Base-by-base conservation (phyloP, 2,888 invertebrate species). In the Dexiosoma caninum region DNA sequence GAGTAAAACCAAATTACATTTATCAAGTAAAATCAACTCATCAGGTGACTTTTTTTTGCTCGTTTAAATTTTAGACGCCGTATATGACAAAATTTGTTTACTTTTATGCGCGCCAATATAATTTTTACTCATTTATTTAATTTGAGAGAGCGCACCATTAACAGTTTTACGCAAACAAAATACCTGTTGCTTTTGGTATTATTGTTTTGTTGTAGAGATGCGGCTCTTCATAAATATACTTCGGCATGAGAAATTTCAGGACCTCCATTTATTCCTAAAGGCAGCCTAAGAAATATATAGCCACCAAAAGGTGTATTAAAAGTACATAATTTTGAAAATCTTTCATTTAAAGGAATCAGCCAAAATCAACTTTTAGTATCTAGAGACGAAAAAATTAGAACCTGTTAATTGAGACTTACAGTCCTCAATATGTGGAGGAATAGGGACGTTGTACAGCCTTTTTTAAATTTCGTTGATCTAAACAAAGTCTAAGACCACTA, bases 271-370 rank as follows among this genome's bases (percentile, higher is more conserved):
- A 83, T 82, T 7, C 81, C 81, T 44, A 82, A 82, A 19, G 83
- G 82, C 14, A 83, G 35, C 10, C 77, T 62, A 12, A 80, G 49
- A 76, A 84, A 84, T 10, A 71, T 14, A 49, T 76, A 85, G 12
- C 83, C 78, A 1, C 84, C 83, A 72, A 82, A 85, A 0, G 83
- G 83, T 9, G 85, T 84, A 19, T 78, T 82, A 42, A 85, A 84
- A 3, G 83, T 84, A 62, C 83, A 85, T 7, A 84, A 44, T 64
- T 80, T 82, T 8, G 83, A 74, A 9, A 83, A 83, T 32, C 81
- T 23, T 76, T 85, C 79, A 21, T 82, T 75, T 3, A 84, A 78
- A 14, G 82, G 79, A 12, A 84, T 70, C 78, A 83, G 83, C 78
- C 83, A 85, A 44, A 83, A 77, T 51, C 84, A 78, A 10, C 71